Evolutionary conservation across 1,140 invertebrate species (phyloP), one percentile per base, ranked within the genome.

Genomic region (Lordiphosa stackelbergi): DNA sequence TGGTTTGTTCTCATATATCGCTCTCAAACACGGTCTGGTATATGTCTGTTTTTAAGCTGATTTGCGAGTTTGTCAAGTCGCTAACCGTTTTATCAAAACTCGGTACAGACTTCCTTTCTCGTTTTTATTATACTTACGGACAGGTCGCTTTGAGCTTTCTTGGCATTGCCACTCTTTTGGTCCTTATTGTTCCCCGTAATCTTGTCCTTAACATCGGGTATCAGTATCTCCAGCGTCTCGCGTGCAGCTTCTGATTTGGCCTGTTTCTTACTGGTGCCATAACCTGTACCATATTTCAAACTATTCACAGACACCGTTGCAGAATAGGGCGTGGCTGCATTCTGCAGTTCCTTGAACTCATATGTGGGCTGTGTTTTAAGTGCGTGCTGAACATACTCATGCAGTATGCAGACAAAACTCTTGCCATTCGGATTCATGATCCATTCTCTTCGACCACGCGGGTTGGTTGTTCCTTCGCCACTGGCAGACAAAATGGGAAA

Each of bases 361-460:
- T 98, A 99, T 6, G 93, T 93, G 3, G 97, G 97, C 77, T 98
- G 96, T 54, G 96, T 95, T 87, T 96, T 95, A 48, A 98, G 89
- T 7, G 96, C 95, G 86, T 97, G 95, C 71, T 98, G 96, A 22
- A 98, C 95, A 89, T 98, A 98, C 88, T 98, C 97, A 85, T 98
- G 97, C 49, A 99, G 90, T 85, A 98, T 98, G 81, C 96, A 98
- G n/a, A 99, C 94, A 84, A 95, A 97, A 75, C 94, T 96, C 88
- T 96, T 96, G n/a, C 95, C 95, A 81, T 95, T 94, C 16, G 95
- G 95, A 89, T 97, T 96, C 93, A 97, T 95, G 54, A 96, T 94
- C 93, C 95, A 96, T 86, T 96, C 94, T 62, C 94, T 94, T 19
- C 92, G 91, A 53, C 81, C 85, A 45, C 87, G 87, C 5, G 74